phyloP scores from a whole-genome alignment of 2,888 invertebrate species.

The Leptinotarsa peninsularis region DNA sequence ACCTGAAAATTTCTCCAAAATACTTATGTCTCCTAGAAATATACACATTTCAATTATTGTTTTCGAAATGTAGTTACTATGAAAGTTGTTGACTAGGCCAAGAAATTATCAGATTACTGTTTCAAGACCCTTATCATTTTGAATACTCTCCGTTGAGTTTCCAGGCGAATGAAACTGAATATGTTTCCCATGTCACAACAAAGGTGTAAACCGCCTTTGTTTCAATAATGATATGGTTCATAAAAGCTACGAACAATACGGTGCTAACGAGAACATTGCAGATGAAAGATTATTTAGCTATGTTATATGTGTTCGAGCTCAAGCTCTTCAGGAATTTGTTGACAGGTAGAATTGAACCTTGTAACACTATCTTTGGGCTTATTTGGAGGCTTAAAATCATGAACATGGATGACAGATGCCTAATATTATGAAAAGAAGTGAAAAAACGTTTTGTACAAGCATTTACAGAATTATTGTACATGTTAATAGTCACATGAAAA shows the following conservation, averaged over 20 bases:
- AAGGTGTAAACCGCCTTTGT: slow-evolving; percentile 9
- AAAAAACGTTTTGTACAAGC: too few species aligned
- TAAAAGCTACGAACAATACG: slow-evolving; percentile 1
- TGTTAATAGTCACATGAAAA: too few species aligned
- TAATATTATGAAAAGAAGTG: too few species aligned
- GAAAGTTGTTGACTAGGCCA: background rate
- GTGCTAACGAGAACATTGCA: slow-evolving; percentile 3
- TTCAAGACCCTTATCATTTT: background rate
- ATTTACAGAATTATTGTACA: too few species aligned
- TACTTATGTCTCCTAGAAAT: background rate
- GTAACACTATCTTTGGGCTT: background rate
- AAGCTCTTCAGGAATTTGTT: background rate
- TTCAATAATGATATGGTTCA: background rate
- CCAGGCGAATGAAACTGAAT: background rate
- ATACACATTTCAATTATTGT: background rate
- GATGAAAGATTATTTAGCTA: background rate
- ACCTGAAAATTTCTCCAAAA: too few species aligned
- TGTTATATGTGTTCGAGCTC: background rate
- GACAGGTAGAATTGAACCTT: background rate
- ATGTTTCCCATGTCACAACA: background rate
- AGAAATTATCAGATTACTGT: background rate
- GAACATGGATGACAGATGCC: too few species aligned
- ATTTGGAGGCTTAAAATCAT: too few species aligned
- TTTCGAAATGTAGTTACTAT: background rate
- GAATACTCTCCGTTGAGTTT: background rate